Base-by-base conservation (phyloP, 2,113 vertebrate genomes). In the Vicugna pacos region DNA sequence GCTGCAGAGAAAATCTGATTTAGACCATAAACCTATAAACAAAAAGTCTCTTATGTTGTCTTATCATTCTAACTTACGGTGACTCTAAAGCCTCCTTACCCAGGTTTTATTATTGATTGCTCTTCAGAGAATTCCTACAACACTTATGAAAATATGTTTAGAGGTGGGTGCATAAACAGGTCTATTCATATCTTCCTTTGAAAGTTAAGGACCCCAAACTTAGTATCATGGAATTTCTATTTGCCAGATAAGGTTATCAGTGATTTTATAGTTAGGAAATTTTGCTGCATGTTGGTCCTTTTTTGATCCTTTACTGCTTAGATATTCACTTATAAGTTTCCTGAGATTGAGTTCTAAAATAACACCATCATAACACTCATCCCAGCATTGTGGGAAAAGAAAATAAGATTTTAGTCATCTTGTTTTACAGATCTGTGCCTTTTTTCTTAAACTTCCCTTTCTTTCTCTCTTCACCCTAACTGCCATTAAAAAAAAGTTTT, bases 241-340 rank as follows among this genome's bases (percentile, higher is more conserved):
- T 90, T 90, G n/a, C 5, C 76, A 5, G 64, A 10, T 50, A 35
- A 73, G 13, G 14, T 58, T 96, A 30, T 56, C 72, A 75, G 70
- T 81, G 32, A 75, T 77, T 95, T 94, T 93, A 75, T 89, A 72
- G 84, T 89, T 83, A 75, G 64, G 20, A 67, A 79, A 42, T 65
- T 70, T 52, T 87, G 3, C 58, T 46, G 69, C 5, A 22, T 26
- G 1, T 79, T 91, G 7, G 1, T 80, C 24, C 46, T 82, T 94
- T 94, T 94, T 38, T 85, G 7, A 72, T 79, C 10, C 5, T 28
- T 56, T 42, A 28, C 11, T 76, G 30, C 64, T 73, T 91, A 81
- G 70, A 65, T 72, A 73, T 3, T 89, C 46, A 62, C 32, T 56
- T 89, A 3, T 54, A 88, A 80, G 30, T 69, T 80, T 92, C 26